Evolutionary conservation across 2,888 invertebrate species (phyloP), one percentile per base, ranked within the genome.

Genomic region (Drosophila pseudotakahashii): DNA sequence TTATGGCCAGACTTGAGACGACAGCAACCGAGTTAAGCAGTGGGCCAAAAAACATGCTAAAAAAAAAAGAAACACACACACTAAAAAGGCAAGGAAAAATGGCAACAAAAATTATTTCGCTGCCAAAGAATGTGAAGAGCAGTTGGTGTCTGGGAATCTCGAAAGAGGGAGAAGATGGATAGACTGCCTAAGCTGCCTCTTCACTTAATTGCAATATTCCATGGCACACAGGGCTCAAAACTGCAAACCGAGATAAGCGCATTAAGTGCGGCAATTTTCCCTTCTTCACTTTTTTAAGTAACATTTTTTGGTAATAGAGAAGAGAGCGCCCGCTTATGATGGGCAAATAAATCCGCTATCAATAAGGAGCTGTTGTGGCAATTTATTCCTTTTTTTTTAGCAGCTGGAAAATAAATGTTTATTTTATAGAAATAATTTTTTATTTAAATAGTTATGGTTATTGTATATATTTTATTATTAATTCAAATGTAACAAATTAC

Each of bases 121-220:
- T 63, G 48, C 63, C 66, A 42, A 50, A 23, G 62, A 61, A 62
- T 61, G 44, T 45, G 62, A 45, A 32, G 39, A 55, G 58, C 26
- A 30, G 30, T 11, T 30, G 42, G 19, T 30, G 30, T 14, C 30
- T 45, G 14, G 45, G 26, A 9, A 13, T 14, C 45, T 47, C 10
- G 26, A 0, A 5, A 14, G 13, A 2, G 4, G 19, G 19, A 0
- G 14, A 13, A 69, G 41, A 69, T 42, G 30, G 67, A 67, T 67
- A 37, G 67, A 70, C 53, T 44, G 64, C 53, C 73, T 70, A 73
- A 70, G 70, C 70, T 63, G 70, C 64, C 70, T 73, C 64, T 70
- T 54, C 70, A 70, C 73, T 70, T 70, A 70, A 63, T 70, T 70
- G 70, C 73, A 70, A 73, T 73, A 70, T 54, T 73, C 70, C 70